Conservation (phyloP, 2,888 invertebrate genomes). For the Polia nebulosa region DNA sequence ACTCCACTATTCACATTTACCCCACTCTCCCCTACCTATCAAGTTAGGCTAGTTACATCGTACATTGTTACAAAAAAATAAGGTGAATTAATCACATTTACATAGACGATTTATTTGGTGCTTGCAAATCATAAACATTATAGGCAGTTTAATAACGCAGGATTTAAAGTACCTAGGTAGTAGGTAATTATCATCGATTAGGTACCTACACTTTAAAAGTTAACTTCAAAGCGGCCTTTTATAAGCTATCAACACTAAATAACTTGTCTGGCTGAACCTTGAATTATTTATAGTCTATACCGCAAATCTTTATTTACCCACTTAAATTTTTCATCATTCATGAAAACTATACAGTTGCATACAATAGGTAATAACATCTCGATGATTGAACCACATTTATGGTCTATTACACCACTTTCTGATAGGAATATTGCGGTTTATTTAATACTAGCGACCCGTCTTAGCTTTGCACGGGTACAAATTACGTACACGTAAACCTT, state of each 20-base stretch:
- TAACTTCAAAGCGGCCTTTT: no score
- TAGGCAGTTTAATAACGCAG: neutral
- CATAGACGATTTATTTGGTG: neutral
- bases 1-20: no score
- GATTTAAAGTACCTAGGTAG: neutral
- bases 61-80: neutral
- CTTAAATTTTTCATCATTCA: neutral
- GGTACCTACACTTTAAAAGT: no score
- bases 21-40: no score
- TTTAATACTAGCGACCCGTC: no score
- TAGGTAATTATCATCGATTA: neutral
- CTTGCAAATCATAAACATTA: neutral
- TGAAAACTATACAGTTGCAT: neutral
- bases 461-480: no score
- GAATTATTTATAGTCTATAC: neutral
- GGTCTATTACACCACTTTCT: neutral
- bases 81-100: neutral
- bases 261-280: neutral
- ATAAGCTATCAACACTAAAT: neutral
- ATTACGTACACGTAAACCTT: no score
- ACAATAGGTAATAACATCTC: neutral
- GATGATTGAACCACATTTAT: neutral
- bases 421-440: neutral
- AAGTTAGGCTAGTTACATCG: no score
- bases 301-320: neutral